Evolutionary conservation across 2,888 invertebrate species (phyloP).

Genomic region (Nyleta sp.): DNA sequence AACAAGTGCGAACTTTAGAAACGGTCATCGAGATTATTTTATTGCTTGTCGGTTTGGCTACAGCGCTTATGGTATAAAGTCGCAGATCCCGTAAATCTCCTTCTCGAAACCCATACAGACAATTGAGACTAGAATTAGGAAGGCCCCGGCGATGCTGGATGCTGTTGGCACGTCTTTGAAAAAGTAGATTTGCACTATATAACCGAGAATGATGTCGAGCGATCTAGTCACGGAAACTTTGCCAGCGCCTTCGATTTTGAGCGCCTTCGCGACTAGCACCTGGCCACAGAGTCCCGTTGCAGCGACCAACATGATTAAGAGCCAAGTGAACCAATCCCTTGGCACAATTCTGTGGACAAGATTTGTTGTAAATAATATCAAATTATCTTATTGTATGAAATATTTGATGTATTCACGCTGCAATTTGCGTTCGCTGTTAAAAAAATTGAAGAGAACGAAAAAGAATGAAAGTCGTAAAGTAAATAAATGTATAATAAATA

Average conservation of each 20-base stretch:
- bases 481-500: too few species aligned
- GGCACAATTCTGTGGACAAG: too few species aligned
- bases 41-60: background rate
- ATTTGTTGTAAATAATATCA: too few species aligned
- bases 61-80: conserved; percentile 76
- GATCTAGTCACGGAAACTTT: conserved; percentile 83
- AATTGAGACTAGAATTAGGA: conserved; percentile 80
- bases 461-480: too few species aligned
- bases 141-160: conserved; percentile 80
- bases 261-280: conserved; percentile 81
- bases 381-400: too few species aligned
- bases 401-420: too few species aligned
- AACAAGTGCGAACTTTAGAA: background rate
- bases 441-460: too few species aligned
- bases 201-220: conserved; percentile 82
- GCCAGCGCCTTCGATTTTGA: conserved; percentile 83
- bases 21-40: conserved; percentile 1
- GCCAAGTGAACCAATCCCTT: conserved; percentile 76
- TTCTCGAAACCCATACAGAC: conserved; percentile 82
- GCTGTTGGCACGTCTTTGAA: conserved; percentile 82
- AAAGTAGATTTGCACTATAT: conserved; percentile 81
- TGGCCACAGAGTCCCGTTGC: conserved; percentile 81
- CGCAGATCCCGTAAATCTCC: conserved; percentile 79
- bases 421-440: too few species aligned
- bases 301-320: conserved; percentile 75